Evolutionary conservation across 2,888 invertebrate species (phyloP).

Genomic region (Trichopria drosophilae): DNA sequence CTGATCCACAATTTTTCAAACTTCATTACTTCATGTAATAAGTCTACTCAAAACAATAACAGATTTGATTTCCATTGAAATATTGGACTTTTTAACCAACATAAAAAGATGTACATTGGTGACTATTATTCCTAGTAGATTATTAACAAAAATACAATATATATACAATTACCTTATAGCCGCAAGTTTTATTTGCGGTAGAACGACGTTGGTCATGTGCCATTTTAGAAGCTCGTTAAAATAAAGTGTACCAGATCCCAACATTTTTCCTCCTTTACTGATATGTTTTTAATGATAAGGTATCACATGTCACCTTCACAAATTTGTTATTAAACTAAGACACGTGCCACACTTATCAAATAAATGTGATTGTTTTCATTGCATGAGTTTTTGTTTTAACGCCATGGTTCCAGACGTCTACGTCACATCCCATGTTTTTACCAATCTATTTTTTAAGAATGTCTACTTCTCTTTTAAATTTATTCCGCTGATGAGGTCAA

Average conservation of each 20-base stretch:
- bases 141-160: too few species aligned
- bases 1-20: too few species aligned
- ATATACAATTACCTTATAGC: conserved; percentile 55
- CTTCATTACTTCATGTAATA: too few species aligned
- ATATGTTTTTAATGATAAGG: conserved; percentile 1
- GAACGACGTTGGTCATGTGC: conserved; percentile 56
- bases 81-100: too few species aligned
- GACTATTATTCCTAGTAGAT: too few species aligned
- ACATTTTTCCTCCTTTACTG: conserved; percentile 27
- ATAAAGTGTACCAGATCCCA: conserved; percentile 40
- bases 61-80: too few species aligned
- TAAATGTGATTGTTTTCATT: neutral
- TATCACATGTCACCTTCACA: too few species aligned
- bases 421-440: conserved; percentile 39
- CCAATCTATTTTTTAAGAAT: too few species aligned
- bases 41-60: too few species aligned
- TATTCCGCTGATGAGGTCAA: too few species aligned
- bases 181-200: conserved; percentile 50
- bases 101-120: too few species aligned
- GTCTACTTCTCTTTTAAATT: too few species aligned
- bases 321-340: neutral
- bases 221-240: conserved; percentile 52
- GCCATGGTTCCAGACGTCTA: conserved; percentile 31
- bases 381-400: neutral
- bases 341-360: neutral